Evolutionary conservation across 2,888 invertebrate species (phyloP).

Genomic region (Invenusta paracnida): DNA sequence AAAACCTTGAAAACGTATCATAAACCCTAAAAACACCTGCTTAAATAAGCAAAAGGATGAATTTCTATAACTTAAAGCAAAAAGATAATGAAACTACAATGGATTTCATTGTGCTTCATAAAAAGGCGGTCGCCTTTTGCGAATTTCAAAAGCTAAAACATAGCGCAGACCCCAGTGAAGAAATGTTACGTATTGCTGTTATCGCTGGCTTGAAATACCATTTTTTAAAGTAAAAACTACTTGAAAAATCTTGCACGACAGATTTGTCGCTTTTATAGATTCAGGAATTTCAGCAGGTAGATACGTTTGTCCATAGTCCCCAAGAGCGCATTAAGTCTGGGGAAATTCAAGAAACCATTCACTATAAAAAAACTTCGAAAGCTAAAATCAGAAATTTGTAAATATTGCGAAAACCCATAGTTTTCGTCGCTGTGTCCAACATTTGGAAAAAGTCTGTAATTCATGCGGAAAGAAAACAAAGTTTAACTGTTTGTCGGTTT

Average conservation of each 20-base stretch:
- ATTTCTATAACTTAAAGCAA: constrained; percentile 16
- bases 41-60: constrained; percentile 6
- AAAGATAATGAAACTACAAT: constrained; percentile 1
- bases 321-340: neutral
- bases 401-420: constrained; percentile 26
- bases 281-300: constrained; percentile 15
- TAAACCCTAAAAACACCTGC: constrained; percentile 16
- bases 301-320: constrained; percentile 4
- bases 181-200: constrained; percentile 18
- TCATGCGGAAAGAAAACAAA: constrained; percentile 8
- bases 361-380: constrained; percentile 10
- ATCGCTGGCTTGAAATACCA: neutral
- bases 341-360: constrained; percentile 11
- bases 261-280: constrained; percentile 11
- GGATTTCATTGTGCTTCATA: neutral
- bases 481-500: constrained; percentile 14
- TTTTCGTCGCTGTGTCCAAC: neutral
- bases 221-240: constrained; percentile 9
- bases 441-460: neutral
- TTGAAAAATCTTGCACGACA: constrained; percentile 7
- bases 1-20: constrained; percentile 10
- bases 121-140: neutral
- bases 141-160: neutral
- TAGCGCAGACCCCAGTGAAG: constrained; percentile 19
- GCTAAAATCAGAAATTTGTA: constrained; percentile 21